Evolutionary conservation across 2,888 invertebrate genomes (phyloP).

Genomic region (Molorchus minor): DNA sequence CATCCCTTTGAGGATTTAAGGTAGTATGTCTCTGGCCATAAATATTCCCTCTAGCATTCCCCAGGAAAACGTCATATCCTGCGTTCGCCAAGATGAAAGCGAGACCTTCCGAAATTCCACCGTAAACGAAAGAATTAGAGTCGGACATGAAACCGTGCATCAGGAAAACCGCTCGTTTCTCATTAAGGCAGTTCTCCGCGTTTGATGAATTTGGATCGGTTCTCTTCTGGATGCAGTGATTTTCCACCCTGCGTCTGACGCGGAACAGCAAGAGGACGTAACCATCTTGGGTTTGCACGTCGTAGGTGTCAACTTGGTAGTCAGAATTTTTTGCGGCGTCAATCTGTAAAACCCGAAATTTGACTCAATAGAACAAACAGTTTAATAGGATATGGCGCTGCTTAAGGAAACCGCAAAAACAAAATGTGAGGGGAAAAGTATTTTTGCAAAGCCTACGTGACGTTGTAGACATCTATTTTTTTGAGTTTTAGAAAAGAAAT

Average conservation of each 20-base stretch:
- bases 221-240: too few species aligned
- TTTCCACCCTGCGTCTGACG: constrained; percentile 54
- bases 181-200: too few species aligned
- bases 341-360: too few species aligned
- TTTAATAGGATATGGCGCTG: too few species aligned
- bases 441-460: too few species aligned
- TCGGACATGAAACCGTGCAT: constrained; percentile 81
- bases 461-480: too few species aligned
- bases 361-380: too few species aligned
- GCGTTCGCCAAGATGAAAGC: constrained; percentile 61
- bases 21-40: constrained; percentile 65
- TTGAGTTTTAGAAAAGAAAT: too few species aligned
- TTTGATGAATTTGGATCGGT: too few species aligned
- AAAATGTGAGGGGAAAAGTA: too few species aligned
- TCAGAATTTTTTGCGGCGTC: constrained; percentile 58
- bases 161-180: constrained; percentile 68
- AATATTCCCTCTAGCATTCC: constrained; percentile 69
- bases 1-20: constrained; percentile 51
- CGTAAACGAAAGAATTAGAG: constrained; percentile 60
- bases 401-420: too few species aligned
- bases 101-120: constrained; percentile 69
- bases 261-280: constrained; percentile 61
- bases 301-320: constrained; percentile 60
- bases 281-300: constrained; percentile 62
- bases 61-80: constrained; percentile 69